These are phyloP conservation scores for Lagria hirta DNA, from an alignment of 2,888 invertebrate genomes.

Conservation along the genomic window DNA sequence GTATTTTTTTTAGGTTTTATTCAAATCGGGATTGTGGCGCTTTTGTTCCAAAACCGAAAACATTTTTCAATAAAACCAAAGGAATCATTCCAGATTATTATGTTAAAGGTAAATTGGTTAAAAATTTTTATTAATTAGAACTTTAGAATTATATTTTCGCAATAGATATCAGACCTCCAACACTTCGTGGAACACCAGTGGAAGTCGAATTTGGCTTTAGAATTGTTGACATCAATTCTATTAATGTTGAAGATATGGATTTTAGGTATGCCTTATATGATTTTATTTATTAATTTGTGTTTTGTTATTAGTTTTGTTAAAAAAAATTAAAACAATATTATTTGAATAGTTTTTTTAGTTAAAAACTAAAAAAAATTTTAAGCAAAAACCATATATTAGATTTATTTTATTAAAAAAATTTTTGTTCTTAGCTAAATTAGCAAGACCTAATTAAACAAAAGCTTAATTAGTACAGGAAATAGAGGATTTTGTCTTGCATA, in stretches of 20 bases:
- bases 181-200: constrained; percentile 70
- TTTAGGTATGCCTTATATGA: constrained; percentile 64
- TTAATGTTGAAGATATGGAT: constrained; percentile 87
- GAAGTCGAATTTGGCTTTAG: constrained; percentile 79
- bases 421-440: no score
- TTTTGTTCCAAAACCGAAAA: constrained; percentile 38
- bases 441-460: no score
- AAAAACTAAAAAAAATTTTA: no score
- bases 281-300: constrained; percentile 15
- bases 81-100: constrained; percentile 42
- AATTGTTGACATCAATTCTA: constrained; percentile 83
- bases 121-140: constrained; percentile 1
- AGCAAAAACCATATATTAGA: no score
- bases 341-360: no score
- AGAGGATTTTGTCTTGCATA: no score
- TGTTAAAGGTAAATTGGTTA: constrained; percentile 41
- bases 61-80: constrained; percentile 38
- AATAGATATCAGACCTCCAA: constrained; percentile 73
- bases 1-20: constrained; percentile 4
- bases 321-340: no score
- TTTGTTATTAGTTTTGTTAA: constrained; percentile 9
- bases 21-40: constrained; percentile 4
- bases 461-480: no score
- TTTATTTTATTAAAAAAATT: no score
- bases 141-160: neutral